phyloP scores from a whole-genome alignment of 2,113 vertebrate genomes.

The Callorhinus ursinus region DNA sequence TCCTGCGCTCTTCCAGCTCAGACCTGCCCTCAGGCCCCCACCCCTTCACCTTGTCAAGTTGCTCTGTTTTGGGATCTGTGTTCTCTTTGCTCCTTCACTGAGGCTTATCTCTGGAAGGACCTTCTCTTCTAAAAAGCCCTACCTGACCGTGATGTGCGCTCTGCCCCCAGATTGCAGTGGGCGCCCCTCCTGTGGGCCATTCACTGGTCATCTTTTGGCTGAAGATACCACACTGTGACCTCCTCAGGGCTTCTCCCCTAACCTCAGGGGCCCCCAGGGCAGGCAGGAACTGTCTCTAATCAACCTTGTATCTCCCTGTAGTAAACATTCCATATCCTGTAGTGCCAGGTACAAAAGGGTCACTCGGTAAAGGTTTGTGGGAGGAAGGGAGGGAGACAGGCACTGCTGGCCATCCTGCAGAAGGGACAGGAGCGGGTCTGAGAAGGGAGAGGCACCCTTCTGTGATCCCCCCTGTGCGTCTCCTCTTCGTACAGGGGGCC shows the following conservation, averaged over 20 bases:
- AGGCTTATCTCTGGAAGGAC: background rate
- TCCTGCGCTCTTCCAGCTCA: background rate
- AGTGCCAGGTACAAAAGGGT: background rate
- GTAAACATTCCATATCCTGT: background rate
- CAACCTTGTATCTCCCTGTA: no score
- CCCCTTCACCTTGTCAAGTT: background rate
- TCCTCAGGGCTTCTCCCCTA: background rate
- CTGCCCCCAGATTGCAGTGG: background rate
- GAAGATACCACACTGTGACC: background rate
- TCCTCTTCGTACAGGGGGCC: background rate
- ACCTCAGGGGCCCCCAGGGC: background rate
- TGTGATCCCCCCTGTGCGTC: background rate
- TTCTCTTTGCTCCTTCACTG: background rate
- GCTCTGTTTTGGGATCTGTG: background rate
- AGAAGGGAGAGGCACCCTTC: background rate
- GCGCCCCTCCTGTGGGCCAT: fast-evolving
- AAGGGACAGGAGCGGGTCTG: fast-evolving
- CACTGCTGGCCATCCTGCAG: background rate
- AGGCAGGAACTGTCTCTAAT: background rate
- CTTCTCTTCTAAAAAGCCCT: background rate
- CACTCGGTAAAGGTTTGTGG: background rate
- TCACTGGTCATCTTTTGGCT: background rate
- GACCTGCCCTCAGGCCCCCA: background rate
- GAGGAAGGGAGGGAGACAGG: background rate
- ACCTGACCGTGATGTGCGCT: fast-evolving